These are phyloP conservation scores for Cottus gobio DNA, from an alignment of 2,113 vertebrate species.

Conservation along the genomic window DNA sequence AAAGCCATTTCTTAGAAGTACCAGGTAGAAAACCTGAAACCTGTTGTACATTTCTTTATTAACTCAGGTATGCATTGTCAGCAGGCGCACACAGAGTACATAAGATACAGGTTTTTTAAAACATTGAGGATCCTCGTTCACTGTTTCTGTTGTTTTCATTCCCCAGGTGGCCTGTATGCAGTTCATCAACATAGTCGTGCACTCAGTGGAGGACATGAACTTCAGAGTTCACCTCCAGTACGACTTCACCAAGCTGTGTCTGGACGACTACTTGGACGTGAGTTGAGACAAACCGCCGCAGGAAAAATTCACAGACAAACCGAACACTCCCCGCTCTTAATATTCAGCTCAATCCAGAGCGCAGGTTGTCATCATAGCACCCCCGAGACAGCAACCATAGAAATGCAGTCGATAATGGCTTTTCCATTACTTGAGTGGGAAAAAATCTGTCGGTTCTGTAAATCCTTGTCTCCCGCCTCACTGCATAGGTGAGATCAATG, in stretches of 20 bases:
- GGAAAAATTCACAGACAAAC: constrained; percentile 16
- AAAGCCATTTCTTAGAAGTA: not conserved
- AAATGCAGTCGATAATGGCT: constrained; percentile 37
- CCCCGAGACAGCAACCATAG: constrained; percentile 20
- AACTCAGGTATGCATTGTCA: not conserved
- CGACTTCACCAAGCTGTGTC: constrained; percentile 95
- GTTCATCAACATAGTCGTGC: constrained; percentile 99
- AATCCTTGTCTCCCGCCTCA: constrained; percentile 1
- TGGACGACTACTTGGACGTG: constrained; percentile 97
- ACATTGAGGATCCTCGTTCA: not conserved
- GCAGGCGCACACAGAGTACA: not conserved
- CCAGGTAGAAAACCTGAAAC: not conserved
- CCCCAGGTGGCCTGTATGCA: constrained; percentile 98
- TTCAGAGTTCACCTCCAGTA: constrained; percentile 96
- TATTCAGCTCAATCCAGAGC: constrained; percentile 11
- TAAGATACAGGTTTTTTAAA: not conserved
- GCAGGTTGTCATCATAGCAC: constrained; percentile 24
- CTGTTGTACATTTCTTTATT: not conserved
- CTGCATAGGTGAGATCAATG: constrained; percentile 16
- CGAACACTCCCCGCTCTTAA: not conserved
- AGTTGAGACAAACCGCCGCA: constrained; percentile 45
- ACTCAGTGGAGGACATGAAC: constrained; percentile 99
- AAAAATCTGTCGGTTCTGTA: constrained; percentile 16
- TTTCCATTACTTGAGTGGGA: constrained; percentile 35
- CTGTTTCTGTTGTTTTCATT: not conserved